Evolutionary conservation across 2,113 vertebrate genomes (phyloP).

Genomic region (Daphoenositta chrysoptera): DNA sequence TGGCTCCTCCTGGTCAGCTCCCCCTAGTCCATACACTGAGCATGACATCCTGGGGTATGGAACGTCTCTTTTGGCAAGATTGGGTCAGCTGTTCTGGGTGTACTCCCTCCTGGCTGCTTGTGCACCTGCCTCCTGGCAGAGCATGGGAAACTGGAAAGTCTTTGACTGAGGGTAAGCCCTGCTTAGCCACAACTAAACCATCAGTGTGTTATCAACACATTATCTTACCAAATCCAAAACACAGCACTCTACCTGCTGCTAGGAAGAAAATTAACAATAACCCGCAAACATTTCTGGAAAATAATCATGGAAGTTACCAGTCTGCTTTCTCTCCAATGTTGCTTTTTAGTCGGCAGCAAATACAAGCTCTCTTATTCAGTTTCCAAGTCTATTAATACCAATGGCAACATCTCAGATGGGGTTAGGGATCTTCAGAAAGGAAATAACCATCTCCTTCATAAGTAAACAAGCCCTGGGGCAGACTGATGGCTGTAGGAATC

Average conservation of each 20-base stretch:
- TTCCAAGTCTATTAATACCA: not conserved
- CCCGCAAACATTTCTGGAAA: not conserved
- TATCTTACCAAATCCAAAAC: not conserved
- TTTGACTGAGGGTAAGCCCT: not conserved
- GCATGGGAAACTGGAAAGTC: not conserved
- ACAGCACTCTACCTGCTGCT: not conserved
- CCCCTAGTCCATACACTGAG: too few relatives aligned
- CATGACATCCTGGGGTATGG: not conserved
- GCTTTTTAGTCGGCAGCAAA: not conserved
- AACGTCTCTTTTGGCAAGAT: not conserved
- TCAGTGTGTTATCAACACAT: not conserved
- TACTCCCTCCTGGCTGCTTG: not conserved
- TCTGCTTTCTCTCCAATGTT: not conserved
- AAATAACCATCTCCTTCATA: not conserved
- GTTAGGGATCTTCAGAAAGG: not conserved
- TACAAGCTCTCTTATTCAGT: not conserved
- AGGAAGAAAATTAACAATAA: fast-evolving
- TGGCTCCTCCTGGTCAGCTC: not conserved
- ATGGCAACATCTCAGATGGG: not conserved
- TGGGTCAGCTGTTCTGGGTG: not conserved
- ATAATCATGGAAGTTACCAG: not conserved
- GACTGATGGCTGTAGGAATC: not conserved
- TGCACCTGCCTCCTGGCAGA: not conserved
- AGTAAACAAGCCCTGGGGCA: not conserved
- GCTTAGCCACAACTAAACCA: not conserved